Base-by-base conservation (phyloP, 2,797 vertebrate genomes). In the Todus mexicanus region DNA sequence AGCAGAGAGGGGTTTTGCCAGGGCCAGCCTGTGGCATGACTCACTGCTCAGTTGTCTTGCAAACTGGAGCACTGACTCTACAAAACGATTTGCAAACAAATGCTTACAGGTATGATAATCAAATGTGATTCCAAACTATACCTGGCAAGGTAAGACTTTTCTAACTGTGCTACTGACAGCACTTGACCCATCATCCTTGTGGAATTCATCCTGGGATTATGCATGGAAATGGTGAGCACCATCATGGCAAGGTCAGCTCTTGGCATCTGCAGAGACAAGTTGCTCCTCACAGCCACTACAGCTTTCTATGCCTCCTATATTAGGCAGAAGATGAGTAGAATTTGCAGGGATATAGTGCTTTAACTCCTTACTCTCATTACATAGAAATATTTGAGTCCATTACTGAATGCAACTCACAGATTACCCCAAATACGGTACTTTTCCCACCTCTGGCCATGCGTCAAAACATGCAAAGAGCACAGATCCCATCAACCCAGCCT, bases 141-240 rank as follows among this genome's bases (percentile, higher is more conserved):
- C 10, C 42, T n/a, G 11, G 37, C 33, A 83, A 85, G 68, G 60
- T 22, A 18, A 74, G 23, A 10, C 21, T 60, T 87, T 26, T 37
- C 64, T 70, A 48, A 3, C 29, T 42, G 37, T 48, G 57, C 6
- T n/a, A 57, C 18, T 1, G 3, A 31, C 13, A 20, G 38, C 3
- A 29, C 29, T 51, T 71, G 56, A 15, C 35, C 31, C n/a, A 1
- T 29, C 0, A 9, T 31, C 33, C 21, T 25, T 38, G 48, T 16
- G 43, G 14, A 31, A 13, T n/a, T 63, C 3, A 1, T 12, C 7
- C 45, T 7, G 25, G 54, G 47, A 40, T 1, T 25, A 40, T 1
- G 0, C 6, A 9, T 5, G 23, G 54, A 60, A 61, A 27, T 7
- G 1, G 1, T 35, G 2, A 0, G 6, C 11, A 38, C 31, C 4